phyloP scores from a whole-genome alignment of 2,888 invertebrate species.

The Tipula helvola region DNA sequence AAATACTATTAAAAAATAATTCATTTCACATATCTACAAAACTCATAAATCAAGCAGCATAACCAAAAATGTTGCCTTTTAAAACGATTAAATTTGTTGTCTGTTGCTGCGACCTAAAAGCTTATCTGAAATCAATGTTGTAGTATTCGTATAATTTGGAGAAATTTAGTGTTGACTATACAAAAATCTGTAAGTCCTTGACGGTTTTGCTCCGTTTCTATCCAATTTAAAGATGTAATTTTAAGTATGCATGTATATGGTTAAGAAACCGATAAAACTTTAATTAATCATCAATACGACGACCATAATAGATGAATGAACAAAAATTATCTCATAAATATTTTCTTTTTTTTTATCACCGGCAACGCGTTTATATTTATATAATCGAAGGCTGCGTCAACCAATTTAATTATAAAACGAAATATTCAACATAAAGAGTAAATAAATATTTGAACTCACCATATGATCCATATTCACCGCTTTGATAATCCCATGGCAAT shows the following conservation, averaged over 20 bases:
- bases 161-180: neutral
- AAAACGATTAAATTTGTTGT: neutral
- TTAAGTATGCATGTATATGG: too few species aligned
- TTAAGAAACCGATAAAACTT: too few species aligned
- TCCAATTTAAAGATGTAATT: neutral
- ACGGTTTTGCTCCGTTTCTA: neutral
- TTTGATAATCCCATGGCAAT: constrained; percentile 66
- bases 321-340: too few species aligned
- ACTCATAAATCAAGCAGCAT: neutral
- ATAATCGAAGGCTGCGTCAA: too few species aligned
- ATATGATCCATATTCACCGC: constrained; percentile 69
- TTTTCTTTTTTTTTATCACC: too few species aligned
- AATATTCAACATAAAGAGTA: neutral
- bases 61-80: neutral
- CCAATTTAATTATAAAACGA: neutral
- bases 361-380: too few species aligned
- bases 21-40: neutral
- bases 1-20: too few species aligned
- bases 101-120: neutral
- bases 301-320: too few species aligned
- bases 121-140: neutral
- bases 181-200: neutral
- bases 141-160: neutral
- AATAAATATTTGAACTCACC: constrained; percentile 27
- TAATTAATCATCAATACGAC: too few species aligned